These are phyloP conservation scores for Caenorhabditis sp. DNA, from an alignment of 2,888 invertebrate species.

Conservation along the genomic window DNA sequence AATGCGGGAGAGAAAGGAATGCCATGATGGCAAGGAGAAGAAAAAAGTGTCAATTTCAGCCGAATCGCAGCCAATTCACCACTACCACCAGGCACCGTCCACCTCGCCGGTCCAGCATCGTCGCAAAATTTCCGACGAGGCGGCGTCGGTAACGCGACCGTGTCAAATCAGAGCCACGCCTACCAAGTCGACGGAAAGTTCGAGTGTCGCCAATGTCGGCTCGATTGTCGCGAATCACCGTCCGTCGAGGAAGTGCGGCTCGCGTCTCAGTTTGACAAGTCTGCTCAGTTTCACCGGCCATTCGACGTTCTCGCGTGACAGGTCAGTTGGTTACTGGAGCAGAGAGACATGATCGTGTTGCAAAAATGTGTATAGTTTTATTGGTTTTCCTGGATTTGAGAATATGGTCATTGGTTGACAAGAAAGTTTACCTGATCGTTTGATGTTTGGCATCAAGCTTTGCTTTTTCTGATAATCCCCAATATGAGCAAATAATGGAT, in stretches of 20 bases:
- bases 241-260: slow-evolving; percentile 58
- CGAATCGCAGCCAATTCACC: slow-evolving; percentile 58
- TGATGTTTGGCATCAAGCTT: slow-evolving; percentile 20
- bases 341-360: background rate
- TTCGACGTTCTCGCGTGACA: slow-evolving; percentile 61
- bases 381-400: background rate
- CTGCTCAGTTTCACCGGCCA: slow-evolving; percentile 69
- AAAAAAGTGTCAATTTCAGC: slow-evolving; percentile 54
- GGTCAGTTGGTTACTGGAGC: slow-evolving; percentile 39
- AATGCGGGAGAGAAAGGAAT: slow-evolving; percentile 1
- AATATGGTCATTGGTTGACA: slow-evolving; percentile 19
- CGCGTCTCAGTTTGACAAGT: slow-evolving; percentile 70
- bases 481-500: slow-evolving; percentile 11
- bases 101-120: slow-evolving; percentile 25
- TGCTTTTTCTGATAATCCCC: slow-evolving; percentile 29
- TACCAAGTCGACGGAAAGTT: slow-evolving; percentile 58
- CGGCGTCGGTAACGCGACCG: slow-evolving; percentile 46
- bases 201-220: slow-evolving; percentile 33
- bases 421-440: slow-evolving; percentile 30
- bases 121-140: slow-evolving; percentile 57
- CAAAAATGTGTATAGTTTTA: too few relatives aligned
- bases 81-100: slow-evolving; percentile 10
- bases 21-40: background rate
- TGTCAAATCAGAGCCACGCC: slow-evolving; percentile 59
- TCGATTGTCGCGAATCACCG: slow-evolving; percentile 42